A percentile compares a stretch with the other conserved stretches of the same genome.
Evolutionary conservation across 1,140 invertebrate species (phyloP).

Genomic region (Cheumatopsyche charites): DNA sequence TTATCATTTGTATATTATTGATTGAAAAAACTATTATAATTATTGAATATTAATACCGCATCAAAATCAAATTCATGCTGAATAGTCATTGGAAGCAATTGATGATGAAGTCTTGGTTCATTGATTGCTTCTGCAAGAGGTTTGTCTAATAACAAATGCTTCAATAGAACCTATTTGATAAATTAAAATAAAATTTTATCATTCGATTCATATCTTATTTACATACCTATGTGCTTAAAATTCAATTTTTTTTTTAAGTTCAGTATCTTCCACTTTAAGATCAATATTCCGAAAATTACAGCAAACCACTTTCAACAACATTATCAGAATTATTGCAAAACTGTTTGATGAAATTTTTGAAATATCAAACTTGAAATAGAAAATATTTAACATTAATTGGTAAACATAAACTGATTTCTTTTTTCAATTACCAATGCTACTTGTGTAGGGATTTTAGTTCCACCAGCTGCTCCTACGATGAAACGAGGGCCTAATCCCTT

Average conservation of each 20-base stretch:
- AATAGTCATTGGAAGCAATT: conserved; percentile 84
- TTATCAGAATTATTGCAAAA: too few species aligned
- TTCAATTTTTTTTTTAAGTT: too few species aligned
- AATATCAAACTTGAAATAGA: too few species aligned
- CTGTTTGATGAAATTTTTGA: too few species aligned
- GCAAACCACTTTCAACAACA: too few species aligned
- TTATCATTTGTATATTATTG: conserved; percentile 4
- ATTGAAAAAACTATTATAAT: neutral
- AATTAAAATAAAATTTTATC: too few species aligned
- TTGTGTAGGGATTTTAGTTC: conserved; percentile 86
- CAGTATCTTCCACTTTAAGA: too few species aligned
- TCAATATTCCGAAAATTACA: too few species aligned
- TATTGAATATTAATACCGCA: conserved; percentile 49
- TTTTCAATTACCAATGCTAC: conserved; percentile 67
- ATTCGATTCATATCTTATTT: too few species aligned
- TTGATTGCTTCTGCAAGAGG: conserved; percentile 83
- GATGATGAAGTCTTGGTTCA: conserved; percentile 87
- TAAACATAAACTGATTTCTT: neutral
- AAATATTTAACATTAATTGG: conserved; percentile 3
- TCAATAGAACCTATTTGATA: conserved; percentile 74
- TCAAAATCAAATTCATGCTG: conserved; percentile 73
- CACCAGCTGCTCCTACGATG: conserved; percentile 86
- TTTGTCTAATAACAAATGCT: conserved; percentile 75
- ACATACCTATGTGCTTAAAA: too few species aligned
- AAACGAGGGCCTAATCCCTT: conserved; percentile 68